phyloP scores from a whole-genome alignment of 2,797 vertebrate species.

The Acanthopagrus latus region DNA sequence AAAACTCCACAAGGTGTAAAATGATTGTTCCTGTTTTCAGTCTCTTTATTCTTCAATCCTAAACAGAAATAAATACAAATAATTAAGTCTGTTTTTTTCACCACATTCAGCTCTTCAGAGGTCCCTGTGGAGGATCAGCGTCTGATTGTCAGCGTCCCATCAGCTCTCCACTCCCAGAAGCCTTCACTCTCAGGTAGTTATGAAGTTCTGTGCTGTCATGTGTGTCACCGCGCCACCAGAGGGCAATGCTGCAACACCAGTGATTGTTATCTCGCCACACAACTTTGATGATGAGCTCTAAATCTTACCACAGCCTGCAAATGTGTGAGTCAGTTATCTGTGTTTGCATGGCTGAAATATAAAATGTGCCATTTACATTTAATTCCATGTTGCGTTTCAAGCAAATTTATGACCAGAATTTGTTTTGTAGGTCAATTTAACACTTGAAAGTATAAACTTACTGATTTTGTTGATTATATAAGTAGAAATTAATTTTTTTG shows the following conservation, averaged over 20 bases:
- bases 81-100: background rate
- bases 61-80: background rate
- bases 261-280: constrained; percentile 13
- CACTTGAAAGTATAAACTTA: background rate
- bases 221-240: constrained; percentile 69
- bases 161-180: constrained; percentile 95
- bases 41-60: background rate
- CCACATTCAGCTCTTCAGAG: constrained; percentile 77
- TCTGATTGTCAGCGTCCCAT: constrained; percentile 93
- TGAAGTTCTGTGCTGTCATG: background rate
- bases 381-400: background rate
- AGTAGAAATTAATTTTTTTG: background rate
- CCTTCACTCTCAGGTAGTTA: constrained; percentile 92
- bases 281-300: constrained; percentile 12
- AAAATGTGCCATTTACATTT: background rate
- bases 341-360: constrained; percentile 5
- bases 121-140: constrained; percentile 86
- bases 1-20: constrained; percentile 58
- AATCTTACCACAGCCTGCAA: constrained; percentile 2
- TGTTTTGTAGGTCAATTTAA: background rate
- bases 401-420: background rate
- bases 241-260: constrained; percentile 72
- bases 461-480: background rate
- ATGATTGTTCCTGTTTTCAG: background rate
- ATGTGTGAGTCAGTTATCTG: constrained; percentile 12